Base-by-base conservation (phyloP, 2,113 vertebrate genomes). In the Melanostigma gelatinosum region DNA sequence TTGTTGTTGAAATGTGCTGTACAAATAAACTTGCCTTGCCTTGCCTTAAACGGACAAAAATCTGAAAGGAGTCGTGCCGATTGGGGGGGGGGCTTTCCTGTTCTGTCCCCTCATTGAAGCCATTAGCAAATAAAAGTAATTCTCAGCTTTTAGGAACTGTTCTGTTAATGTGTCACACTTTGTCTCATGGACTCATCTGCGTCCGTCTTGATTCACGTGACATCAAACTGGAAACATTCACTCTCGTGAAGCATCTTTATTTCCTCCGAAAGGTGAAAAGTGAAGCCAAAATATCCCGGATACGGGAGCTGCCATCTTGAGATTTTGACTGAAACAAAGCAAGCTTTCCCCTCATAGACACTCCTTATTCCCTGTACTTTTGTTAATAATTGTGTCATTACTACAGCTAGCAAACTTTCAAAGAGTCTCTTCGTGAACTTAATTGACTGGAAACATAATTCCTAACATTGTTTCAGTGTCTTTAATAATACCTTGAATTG, bases 391-490 rank as follows among this genome's bases (percentile, higher is more conserved):
- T 8, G 20, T 29, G 0, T 65, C 70, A 24, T n/a, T 3, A 16
- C 46, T n/a, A 2, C 29, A 18, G 27, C 42, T 67, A 12, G 15
- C 38, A 52, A n/a, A 12, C 44, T 11, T 24, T 54, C 58, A 57
- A 66, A 60, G 40, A 5, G 0, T 50, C 34, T 60, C 52, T 3
- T 46, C 6, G 16, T 34, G 4, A 62, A 20, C 32, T 11, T 50
- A 20, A 77, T 34, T 48, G 6, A 61, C 15, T 18, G 10, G 0
- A 52, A 42, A 44, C 40, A 24, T 22, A 10, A n/a, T 61, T 62
- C 63, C 48, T 52, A 68, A 75, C 57, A 57, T 71, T 62, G 18
- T 67, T 72, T 63, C 70, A 48, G 29, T 2, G 42, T 44, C 64
- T 83, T 80, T 50, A 40, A 72, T 74, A 29, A 54, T 18, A 12